Base-by-base conservation (phyloP, 2,888 invertebrate species). In the Dynastes hyllus region DNA sequence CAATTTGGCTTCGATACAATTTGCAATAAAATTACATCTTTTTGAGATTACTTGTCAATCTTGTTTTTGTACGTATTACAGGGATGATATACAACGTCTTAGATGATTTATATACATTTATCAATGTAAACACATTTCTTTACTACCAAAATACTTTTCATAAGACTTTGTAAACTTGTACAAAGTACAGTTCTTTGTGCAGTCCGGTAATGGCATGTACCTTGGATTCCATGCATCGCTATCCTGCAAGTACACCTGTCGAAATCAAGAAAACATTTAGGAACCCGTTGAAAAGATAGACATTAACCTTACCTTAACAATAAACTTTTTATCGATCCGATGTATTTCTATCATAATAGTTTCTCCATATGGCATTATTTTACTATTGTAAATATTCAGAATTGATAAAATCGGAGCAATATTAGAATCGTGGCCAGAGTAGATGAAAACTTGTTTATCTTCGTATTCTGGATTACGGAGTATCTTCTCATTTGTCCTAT, bases 361-460 rank as follows among this genome's bases (percentile, higher is more conserved):
- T 2, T 22, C 16, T 29, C 45, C 73, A n/a, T 75, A 75, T 9
- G 61, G n/a, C 73, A 75, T 61, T 40, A 75, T 61, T 27, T 63
- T 63, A 13, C 73, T 75, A 11, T 61, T 27, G 27, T 75, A 75
- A 22, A 78, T 73, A 29, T 50, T 32, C 16, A 78, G 50, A 45
- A 65, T 78, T n/a, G 73, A 65, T 32, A 78, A 22, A 11, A 78
- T 55, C 4, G 78, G 73, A 66, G 65, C 76, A 2, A 79, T 55
- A 37, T 76, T 79, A 27, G 76, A 77, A 77, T 79, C 79, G 32
- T 79, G 79, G 9, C 79, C 79, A 3, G 79, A 79, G 13, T 70
- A 79, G 27, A 79, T 61, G 27, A 29, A 71, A 63, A 79, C 70
- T 40, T 79, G 70, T 13, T 40, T 75, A 29, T 6, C 37, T 61